phyloP scores from a whole-genome alignment of 2,888 invertebrate genomes.

The Hipparchia sbordonii region DNA sequence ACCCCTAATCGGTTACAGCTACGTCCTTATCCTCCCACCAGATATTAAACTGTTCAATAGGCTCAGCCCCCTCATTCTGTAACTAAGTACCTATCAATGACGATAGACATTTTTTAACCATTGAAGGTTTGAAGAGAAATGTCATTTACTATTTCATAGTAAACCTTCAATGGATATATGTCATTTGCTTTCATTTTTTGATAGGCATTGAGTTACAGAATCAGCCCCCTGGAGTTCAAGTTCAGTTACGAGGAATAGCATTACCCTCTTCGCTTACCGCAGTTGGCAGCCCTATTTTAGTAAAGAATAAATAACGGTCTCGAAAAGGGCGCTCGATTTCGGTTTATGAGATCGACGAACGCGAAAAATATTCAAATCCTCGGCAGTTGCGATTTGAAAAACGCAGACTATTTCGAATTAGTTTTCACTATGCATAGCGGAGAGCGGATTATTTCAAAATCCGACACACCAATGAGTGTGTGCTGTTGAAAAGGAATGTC shows the following conservation, averaged over 20 bases:
- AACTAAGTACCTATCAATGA: too few relatives aligned
- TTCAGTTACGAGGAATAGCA: background rate
- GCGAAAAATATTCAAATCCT: slow-evolving; percentile 37
- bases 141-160: too few relatives aligned
- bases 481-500: background rate
- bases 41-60: too few relatives aligned
- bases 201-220: too few relatives aligned
- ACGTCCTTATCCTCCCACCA: too few relatives aligned
- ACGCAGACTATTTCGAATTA: slow-evolving; percentile 19
- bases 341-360: slow-evolving; percentile 34
- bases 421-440: slow-evolving; percentile 1
- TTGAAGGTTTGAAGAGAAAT: too few relatives aligned
- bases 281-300: slow-evolving; percentile 4
- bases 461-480: background rate
- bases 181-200: too few relatives aligned
- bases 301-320: slow-evolving; percentile 29
- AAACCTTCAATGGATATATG: too few relatives aligned
- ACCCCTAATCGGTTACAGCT: too few relatives aligned
- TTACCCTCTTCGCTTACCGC: background rate
- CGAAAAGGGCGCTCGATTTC: slow-evolving; percentile 37
- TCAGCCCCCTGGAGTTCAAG: too few relatives aligned
- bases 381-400: slow-evolving; percentile 16
- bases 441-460: background rate
- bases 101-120: too few relatives aligned
- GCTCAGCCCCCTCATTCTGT: too few relatives aligned